Base-by-base conservation (phyloP, 2,888 invertebrate genomes). In the Alentia gelatinosa region DNA sequence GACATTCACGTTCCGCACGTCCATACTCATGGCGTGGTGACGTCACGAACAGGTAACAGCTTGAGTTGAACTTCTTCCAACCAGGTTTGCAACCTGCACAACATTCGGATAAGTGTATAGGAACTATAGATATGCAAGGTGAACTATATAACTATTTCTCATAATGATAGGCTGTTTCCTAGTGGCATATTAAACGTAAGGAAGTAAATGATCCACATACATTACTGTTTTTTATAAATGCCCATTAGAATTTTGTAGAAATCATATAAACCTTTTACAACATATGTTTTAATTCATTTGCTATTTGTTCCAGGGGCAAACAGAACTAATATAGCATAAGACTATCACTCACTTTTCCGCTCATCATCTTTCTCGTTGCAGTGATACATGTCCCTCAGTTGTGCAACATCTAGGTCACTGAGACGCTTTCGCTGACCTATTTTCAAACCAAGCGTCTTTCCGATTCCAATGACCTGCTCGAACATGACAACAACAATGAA, bases 51-150 rank as follows among this genome's bases (percentile, higher is more conserved):
- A 50, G 47, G 94, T 97, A 97, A 93, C 97, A 97, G 68, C 95
- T 96, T n/a, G 96, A 96, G 0, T 96, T 95, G 93, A 96, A 96
- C n/a, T 96, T 95, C 19, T 96, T 93, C 94, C 97, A 97, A 39
- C 96, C 96, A 12, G 95, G 94, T 15, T 95, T 95, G 93, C 97
- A 97, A 35, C 88, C 95, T 95, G 91, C 5, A 56, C 19, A 19
- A n/a, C n/a, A n/a, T n/a, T n/a, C n/a, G n/a, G n/a, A n/a, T n/a
- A n/a, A n/a, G n/a, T n/a, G n/a, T n/a, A n/a, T n/a, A n/a, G n/a
- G n/a, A n/a, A n/a, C n/a, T n/a, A n/a, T n/a, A n/a, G n/a, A n/a
- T n/a, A n/a, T n/a, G n/a, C n/a, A n/a, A n/a, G n/a, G n/a, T n/a
- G n/a, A n/a, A n/a, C n/a, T n/a, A n/a, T n/a, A n/a, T n/a, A n/a